Evolutionary conservation across 53 echinoderm and acorn worm species (phyloP).

Genomic region (Echinarachnius parma): DNA sequence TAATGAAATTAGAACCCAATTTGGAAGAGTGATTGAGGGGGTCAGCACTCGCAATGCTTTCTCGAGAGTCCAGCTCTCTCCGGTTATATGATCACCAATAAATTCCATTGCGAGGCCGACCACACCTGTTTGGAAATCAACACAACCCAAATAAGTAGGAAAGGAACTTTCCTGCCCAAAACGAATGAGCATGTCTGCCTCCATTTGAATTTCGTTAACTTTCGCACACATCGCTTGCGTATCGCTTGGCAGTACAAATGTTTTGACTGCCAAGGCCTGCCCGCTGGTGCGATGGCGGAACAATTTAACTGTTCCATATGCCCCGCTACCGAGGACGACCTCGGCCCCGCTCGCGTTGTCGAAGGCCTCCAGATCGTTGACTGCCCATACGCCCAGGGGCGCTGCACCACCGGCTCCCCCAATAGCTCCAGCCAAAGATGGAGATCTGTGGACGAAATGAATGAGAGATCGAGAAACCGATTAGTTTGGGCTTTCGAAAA

Average conservation of each 20-base stretch:
- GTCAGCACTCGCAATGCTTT: no score
- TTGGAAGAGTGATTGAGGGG: no score
- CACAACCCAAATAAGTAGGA: neutral
- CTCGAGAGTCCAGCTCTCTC: neutral
- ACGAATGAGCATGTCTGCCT: neutral
- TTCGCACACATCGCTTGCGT: neutral
- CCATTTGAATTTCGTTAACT: no score
- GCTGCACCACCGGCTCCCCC: neutral
- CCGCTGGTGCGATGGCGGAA: conserved; percentile 1
- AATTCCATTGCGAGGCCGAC: conserved; percentile 12
- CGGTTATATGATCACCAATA: neutral
- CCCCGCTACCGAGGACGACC: conserved; percentile 1
- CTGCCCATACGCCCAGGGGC: neutral
- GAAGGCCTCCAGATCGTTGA: conserved; percentile 5
- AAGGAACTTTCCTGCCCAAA: neutral
- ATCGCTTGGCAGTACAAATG: neutral
- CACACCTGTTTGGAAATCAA: neutral
- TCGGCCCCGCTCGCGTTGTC: neutral
- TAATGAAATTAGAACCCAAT: neutral
- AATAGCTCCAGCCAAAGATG: no score
- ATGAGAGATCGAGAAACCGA: no score
- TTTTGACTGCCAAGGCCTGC: neutral
- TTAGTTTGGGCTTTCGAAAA: no score
- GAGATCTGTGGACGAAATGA: no score
- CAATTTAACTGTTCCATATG: neutral